These are phyloP conservation scores for Brachyptera putata DNA, from an alignment of 2,888 invertebrate species.

Conservation along the genomic window DNA sequence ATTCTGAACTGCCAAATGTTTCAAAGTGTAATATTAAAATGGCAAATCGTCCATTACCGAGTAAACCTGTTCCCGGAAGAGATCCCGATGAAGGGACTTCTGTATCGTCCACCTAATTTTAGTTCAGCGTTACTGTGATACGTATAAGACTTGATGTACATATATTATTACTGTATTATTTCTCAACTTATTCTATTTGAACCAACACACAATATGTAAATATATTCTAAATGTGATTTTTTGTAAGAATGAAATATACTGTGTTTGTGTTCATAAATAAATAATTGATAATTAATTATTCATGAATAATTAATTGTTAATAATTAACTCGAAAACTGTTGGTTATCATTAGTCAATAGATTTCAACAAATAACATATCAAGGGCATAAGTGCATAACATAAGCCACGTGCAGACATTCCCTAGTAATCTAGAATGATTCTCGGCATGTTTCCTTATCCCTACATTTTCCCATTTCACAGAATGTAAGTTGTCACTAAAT, in stretches of 20 bases:
- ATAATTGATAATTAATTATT: slow-evolving; percentile 8
- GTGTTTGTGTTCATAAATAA: slow-evolving; percentile 1
- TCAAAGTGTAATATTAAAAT: slow-evolving; percentile 48
- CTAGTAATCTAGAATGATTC: too few relatives aligned
- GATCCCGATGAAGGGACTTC: slow-evolving; percentile 28
- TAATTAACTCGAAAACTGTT: too few relatives aligned
- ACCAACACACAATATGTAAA: background rate
- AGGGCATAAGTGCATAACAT: too few relatives aligned
- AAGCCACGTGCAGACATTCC: too few relatives aligned
- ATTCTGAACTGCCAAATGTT: slow-evolving; percentile 50
- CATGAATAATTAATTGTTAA: too few relatives aligned
- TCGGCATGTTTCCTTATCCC: too few relatives aligned
- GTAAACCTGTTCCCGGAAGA: slow-evolving; percentile 49
- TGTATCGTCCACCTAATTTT: background rate
- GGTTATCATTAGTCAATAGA: too few relatives aligned
- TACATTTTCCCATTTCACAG: too few relatives aligned
- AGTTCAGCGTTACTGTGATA: slow-evolving; percentile 27
- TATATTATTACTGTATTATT: slow-evolving; percentile 11
- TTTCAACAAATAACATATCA: too few relatives aligned
- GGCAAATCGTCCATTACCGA: slow-evolving; percentile 65
- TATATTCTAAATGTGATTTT: slow-evolving; percentile 19
- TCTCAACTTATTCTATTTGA: slow-evolving; percentile 10
- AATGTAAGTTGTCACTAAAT: too few relatives aligned
- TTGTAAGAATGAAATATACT: slow-evolving; percentile 1
- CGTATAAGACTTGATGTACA: slow-evolving; percentile 27